Evolutionary conservation across 2,797 vertebrate genomes (phyloP).

Genomic region (Poeciliopsis turneri): DNA sequence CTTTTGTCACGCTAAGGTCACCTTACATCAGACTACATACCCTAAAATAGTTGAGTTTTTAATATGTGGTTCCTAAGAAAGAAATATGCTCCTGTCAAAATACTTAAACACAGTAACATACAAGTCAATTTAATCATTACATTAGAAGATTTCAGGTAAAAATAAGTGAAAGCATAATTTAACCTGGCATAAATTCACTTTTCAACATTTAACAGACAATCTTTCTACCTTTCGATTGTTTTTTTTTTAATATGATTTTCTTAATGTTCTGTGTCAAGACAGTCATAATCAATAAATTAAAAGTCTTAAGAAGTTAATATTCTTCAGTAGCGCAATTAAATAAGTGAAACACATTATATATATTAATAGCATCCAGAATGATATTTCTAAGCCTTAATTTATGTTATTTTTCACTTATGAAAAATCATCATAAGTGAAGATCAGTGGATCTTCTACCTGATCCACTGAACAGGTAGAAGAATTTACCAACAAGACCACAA

Average conservation of each 20-base stretch:
- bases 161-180: conserved; percentile 1
- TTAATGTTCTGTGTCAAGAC: background rate
- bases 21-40: background rate
- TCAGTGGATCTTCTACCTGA: background rate
- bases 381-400: background rate
- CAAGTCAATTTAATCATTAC: background rate
- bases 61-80: background rate
- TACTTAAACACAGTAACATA: background rate
- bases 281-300: background rate
- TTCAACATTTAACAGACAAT: background rate
- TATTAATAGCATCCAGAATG: background rate
- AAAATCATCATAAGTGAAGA: background rate
- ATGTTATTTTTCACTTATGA: background rate
- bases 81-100: background rate
- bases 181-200: background rate
- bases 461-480: background rate
- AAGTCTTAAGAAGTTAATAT: background rate
- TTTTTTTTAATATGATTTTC: background rate
- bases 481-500: background rate
- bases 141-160: background rate
- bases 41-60: background rate
- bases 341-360: background rate
- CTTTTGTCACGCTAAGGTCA: conserved; percentile 1
- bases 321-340: background rate
- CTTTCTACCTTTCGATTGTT: background rate